These are phyloP conservation scores for Nylanderia fulva DNA, from an alignment of 1,140 invertebrate genomes.

Conservation along the genomic window DNA sequence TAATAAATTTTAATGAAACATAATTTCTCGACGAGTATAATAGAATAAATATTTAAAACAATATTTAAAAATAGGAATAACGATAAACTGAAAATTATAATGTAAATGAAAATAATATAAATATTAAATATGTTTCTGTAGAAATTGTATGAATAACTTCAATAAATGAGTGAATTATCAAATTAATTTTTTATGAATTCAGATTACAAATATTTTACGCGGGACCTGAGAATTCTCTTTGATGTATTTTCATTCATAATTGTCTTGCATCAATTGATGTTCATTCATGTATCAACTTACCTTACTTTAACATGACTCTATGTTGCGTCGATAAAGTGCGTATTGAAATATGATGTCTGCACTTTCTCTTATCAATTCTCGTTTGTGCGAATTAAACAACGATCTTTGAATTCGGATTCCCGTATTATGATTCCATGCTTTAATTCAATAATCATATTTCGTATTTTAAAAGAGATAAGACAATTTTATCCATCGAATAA, in stretches of 20 bases:
- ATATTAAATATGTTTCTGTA: background rate
- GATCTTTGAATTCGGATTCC: conserved; percentile 33
- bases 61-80: background rate
- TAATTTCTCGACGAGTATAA: no score
- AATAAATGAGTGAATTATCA: background rate
- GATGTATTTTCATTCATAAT: conserved; percentile 65
- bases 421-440: conserved; percentile 11
- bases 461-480: background rate
- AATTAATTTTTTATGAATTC: background rate
- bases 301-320: background rate
- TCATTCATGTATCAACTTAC: conserved; percentile 69
- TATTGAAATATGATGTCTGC: conserved; percentile 62
- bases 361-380: conserved; percentile 57
- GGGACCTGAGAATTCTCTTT: background rate
- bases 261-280: conserved; percentile 47
- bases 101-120: background rate
- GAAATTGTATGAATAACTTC: background rate
- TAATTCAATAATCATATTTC: background rate
- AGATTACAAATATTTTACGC: background rate
- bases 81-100: background rate
- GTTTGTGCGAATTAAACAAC: background rate
- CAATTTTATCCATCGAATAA: background rate
- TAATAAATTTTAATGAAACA: background rate
- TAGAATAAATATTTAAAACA: background rate
- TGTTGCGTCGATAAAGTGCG: conserved; percentile 28